Conservation (phyloP, 2,797 vertebrate genomes). For the Ibycter americanus region DNA sequence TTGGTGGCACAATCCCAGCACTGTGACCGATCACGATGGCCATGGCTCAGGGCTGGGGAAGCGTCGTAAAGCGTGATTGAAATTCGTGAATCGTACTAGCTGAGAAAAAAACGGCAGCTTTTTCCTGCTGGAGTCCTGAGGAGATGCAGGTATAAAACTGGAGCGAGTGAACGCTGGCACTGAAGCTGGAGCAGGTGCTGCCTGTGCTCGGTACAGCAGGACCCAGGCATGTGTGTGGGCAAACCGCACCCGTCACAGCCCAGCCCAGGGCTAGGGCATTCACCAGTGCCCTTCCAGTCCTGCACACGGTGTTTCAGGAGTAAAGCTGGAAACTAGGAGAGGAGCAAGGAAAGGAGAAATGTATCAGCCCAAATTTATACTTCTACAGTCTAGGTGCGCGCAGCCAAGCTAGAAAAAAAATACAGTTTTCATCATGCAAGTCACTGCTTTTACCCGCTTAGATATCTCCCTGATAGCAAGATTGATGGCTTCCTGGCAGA, state of each 20-base stretch:
- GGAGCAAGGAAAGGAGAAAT: neutral
- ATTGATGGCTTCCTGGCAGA: neutral
- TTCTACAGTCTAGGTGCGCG: neutral
- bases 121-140: neutral
- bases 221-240: neutral
- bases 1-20: neutral
- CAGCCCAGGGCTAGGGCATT: neutral
- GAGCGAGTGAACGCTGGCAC: accelerated
- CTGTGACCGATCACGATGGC: accelerated
- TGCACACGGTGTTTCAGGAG: accelerated
- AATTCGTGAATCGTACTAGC: neutral
- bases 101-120: neutral
- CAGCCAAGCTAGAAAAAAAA: neutral
- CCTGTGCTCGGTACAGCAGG: neutral
- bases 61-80: neutral
- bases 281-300: neutral
- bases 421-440: neutral
- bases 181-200: neutral
- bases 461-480: neutral
- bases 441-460: neutral
- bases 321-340: neutral
- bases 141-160: neutral
- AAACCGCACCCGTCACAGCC: accelerated
- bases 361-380: neutral
- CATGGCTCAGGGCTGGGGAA: neutral